Conservation (phyloP, 1,140 invertebrate species). For the Drosophila arawakana region DNA sequence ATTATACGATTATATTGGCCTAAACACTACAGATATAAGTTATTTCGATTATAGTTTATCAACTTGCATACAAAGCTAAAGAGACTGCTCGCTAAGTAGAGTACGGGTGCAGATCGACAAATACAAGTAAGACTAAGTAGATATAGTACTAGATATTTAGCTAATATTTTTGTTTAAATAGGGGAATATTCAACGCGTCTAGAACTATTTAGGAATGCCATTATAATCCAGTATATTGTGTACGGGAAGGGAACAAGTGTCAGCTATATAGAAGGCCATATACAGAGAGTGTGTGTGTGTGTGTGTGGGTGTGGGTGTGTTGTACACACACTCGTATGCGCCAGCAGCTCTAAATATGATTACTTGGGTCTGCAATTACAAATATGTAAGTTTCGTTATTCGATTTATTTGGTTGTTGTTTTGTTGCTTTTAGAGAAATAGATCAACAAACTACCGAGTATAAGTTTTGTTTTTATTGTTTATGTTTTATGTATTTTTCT, state of each 20-base stretch:
- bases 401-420: not conserved
- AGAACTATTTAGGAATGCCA: slow-evolving; percentile 10
- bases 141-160: slow-evolving; percentile 28
- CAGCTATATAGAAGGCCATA: slow-evolving; percentile 17
- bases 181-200: slow-evolving; percentile 28
- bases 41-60: slow-evolving; percentile 22
- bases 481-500: slow-evolving; percentile 32
- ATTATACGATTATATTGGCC: slow-evolving; percentile 39
- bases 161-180: slow-evolving; percentile 12
- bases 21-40: slow-evolving; percentile 39
- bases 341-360: slow-evolving; percentile 45
- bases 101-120: slow-evolving; percentile 23
- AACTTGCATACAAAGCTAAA: slow-evolving; percentile 28
- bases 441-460: slow-evolving; percentile 50
- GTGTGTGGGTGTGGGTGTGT: slow-evolving; percentile 9
- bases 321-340: slow-evolving; percentile 23
- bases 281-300: slow-evolving; percentile 17
- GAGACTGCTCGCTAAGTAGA: slow-evolving; percentile 23
- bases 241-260: slow-evolving; percentile 12
- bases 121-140: not conserved
- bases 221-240: slow-evolving; percentile 24
- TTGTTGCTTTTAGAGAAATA: slow-evolving; percentile 19
- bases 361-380: slow-evolving; percentile 49
- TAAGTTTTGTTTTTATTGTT: slow-evolving; percentile 39
- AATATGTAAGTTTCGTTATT: slow-evolving; percentile 36